Percentiles rank a stretch among this genome's conserved stretches.
These are phyloP conservation scores for Andrena trimmerana DNA, from an alignment of 2,888 invertebrate species.

Conservation along the genomic window DNA sequence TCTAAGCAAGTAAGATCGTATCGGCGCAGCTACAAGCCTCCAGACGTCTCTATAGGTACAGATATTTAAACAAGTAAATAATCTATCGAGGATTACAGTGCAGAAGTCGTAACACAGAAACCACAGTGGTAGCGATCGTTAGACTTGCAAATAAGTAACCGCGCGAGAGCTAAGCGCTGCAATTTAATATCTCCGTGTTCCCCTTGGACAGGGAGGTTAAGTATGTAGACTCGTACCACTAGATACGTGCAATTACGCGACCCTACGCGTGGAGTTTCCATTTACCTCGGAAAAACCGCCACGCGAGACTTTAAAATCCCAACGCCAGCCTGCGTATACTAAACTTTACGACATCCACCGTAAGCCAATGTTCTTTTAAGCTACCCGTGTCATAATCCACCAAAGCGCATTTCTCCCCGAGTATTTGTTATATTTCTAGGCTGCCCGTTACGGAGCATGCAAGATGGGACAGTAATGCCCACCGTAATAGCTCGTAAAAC, in stretches of 20 bases:
- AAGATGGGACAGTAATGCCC: not conserved
- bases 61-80: constrained; percentile 4
- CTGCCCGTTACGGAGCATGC: too few relatives aligned
- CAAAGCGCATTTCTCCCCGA: not conserved
- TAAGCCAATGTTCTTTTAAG: not conserved
- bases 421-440: not conserved
- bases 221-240: constrained; percentile 40
- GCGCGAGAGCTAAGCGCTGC: constrained; percentile 53
- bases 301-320: constrained; percentile 3
- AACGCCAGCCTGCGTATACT: not conserved
- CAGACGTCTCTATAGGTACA: not conserved
- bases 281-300: constrained; percentile 6
- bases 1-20: not conserved
- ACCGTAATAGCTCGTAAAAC: not conserved
- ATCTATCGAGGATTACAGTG: constrained; percentile 35
- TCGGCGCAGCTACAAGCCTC: not conserved
- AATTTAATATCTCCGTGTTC: constrained; percentile 55
- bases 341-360: constrained; percentile 6
- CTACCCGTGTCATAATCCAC: not conserved
- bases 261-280: constrained; percentile 28
- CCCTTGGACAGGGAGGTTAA: constrained; percentile 49
- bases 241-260: constrained; percentile 40
- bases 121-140: constrained; percentile 48
- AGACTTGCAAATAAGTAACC: constrained; percentile 56
- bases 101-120: constrained; percentile 25